Percentiles rank a stretch among this genome's conserved stretches.
Conservation (phyloP, 2,888 invertebrate species). For the Mermis nigrescens region DNA sequence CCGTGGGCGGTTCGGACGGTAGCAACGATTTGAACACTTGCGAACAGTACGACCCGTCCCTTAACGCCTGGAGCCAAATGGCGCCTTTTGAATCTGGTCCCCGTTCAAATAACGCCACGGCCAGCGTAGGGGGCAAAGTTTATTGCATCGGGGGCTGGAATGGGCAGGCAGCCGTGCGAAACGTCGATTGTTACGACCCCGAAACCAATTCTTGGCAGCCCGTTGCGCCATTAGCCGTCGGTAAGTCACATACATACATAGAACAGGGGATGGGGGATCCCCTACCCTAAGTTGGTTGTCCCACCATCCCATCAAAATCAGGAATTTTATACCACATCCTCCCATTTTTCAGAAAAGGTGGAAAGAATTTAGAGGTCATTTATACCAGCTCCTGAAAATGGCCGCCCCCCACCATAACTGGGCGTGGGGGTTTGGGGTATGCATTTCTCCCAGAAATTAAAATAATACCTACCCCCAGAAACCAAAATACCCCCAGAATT, state of each 20-base stretch:
- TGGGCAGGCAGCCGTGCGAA: conserved; percentile 48
- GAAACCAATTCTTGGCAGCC: conserved; percentile 45
- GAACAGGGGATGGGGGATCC: no score
- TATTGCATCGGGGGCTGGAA: conserved; percentile 63
- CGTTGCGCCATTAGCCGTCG: conserved; percentile 49
- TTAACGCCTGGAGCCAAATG: conserved; percentile 37
- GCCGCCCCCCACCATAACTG: no score
- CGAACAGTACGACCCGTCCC: conserved; percentile 43
- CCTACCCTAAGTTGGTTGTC: no score
- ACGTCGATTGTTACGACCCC: conserved; percentile 53
- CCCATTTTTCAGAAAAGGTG: no score
- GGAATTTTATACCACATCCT: no score
- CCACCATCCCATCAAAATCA: no score
- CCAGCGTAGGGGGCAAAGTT: conserved; percentile 40
- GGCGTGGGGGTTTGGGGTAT: no score
- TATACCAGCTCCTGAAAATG: no score
- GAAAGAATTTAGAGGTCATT: no score
- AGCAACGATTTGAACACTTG: conserved; percentile 54
- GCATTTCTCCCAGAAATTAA: no score
- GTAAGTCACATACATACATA: conserved; percentile 32
- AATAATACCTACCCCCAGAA: no score
- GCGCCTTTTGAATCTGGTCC: conserved; percentile 35
- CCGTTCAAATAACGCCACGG: not conserved
- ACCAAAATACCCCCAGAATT: no score
- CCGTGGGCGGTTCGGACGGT: conserved; percentile 60